Evolutionary conservation across 2,113 vertebrate genomes (phyloP).

Genomic region (Albula goreensis): DNA sequence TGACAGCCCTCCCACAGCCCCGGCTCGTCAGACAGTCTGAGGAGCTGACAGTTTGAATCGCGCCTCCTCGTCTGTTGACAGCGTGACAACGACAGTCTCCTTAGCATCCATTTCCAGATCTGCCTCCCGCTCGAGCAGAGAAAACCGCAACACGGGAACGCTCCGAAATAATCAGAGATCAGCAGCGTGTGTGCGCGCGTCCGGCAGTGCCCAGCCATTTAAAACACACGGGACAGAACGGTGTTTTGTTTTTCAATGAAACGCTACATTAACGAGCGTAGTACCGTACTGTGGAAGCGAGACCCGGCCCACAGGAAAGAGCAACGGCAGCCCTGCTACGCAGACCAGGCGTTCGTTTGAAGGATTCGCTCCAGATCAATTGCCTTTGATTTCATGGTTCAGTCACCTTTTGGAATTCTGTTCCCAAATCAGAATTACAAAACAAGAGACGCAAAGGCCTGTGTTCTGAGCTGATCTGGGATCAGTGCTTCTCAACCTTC

Average conservation of each 20-base stretch:
- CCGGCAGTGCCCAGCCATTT: background rate
- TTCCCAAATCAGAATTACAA: background rate
- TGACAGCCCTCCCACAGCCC: background rate
- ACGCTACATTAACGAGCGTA: background rate
- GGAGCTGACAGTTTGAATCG: conserved; percentile 20
- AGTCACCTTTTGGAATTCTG: background rate
- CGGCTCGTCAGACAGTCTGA: conserved; percentile 2
- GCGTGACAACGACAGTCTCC: background rate
- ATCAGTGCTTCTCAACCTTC: background rate
- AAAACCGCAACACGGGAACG: no score
- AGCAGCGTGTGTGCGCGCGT: no score
- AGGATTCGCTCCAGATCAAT: background rate
- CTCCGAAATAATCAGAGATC: no score
- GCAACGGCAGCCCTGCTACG: no score
- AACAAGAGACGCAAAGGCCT: no score
- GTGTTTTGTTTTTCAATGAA: background rate
- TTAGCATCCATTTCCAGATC: background rate
- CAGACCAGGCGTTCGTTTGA: no score
- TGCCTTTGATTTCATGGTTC: background rate
- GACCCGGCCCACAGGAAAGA: no score
- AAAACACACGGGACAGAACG: background rate
- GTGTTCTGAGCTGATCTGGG: background rate
- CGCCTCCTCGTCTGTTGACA: conserved; percentile 26
- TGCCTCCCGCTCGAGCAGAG: background rate
- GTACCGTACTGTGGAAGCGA: no score